Base-by-base conservation (phyloP, 2,113 vertebrate species). In the Galeopterus variegatus region DNA sequence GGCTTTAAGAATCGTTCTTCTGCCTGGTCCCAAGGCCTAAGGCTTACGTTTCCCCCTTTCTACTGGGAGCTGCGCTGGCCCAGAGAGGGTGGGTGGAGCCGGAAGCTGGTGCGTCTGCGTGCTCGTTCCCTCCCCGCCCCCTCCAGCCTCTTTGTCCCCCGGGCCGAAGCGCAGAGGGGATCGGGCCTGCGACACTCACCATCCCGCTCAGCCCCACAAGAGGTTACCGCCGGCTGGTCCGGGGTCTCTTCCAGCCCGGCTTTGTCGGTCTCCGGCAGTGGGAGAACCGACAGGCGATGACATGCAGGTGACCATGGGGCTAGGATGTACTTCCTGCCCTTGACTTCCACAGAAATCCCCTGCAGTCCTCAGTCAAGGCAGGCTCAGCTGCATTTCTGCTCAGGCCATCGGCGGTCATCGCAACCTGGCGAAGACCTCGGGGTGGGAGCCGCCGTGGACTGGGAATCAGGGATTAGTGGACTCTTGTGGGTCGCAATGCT, bases 101-200 rank as follows among this genome's bases (percentile, higher is more conserved):
- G 0, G n/a, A 28, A 69, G 67, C 77, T 88, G 33, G 0, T 72
- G 75, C 0, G 2, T 56, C 0, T 12, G 64, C 33, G 0, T n/a
- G 48, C 36, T 70, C 0, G 4, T 6, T 45, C 17, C 1, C 52
- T 0, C 2, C 19, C 1, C 0, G 4, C 54, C 17, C 54, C 54
- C 2, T 56, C 17, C 54, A n/a, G n/a, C n/a, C n/a, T n/a, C n/a
- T n/a, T n/a, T n/a, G n/a, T n/a, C n/a, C n/a, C n/a, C n/a, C n/a
- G n/a, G n/a, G n/a, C n/a, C n/a, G n/a, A n/a, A n/a, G n/a, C n/a
- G n/a, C n/a, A n/a, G n/a, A n/a, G n/a, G n/a, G n/a, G n/a, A n/a
- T n/a, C n/a, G n/a, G n/a, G n/a, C n/a, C n/a, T n/a, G n/a, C n/a
- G n/a, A n/a, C n/a, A n/a, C n/a, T n/a, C n/a, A n/a, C n/a, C n/a